These are phyloP conservation scores for Knipowitschia caucasica DNA, from an alignment of 2,797 vertebrate genomes.

Conservation along the genomic window DNA sequence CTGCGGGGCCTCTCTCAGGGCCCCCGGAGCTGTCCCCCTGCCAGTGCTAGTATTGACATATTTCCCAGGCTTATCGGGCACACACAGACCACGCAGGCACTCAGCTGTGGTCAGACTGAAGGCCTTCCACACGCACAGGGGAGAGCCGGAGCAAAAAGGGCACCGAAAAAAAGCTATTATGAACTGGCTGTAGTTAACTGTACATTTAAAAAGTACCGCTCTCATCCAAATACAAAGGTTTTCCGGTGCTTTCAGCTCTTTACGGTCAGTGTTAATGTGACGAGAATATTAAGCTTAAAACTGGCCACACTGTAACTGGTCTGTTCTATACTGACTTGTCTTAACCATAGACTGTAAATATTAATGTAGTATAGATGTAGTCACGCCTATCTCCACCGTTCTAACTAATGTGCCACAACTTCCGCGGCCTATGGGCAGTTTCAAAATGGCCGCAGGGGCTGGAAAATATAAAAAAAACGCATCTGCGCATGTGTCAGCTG, in stretches of 20 bases:
- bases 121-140: conserved; percentile 7
- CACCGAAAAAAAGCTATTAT: background rate
- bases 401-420: no score
- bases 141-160: conserved; percentile 3
- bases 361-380: no score
- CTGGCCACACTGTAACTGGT: background rate
- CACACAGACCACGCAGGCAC: conserved; percentile 35
- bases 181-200: background rate
- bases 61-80: conserved; percentile 45
- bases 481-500: no score
- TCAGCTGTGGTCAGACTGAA: conserved; percentile 29
- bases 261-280: background rate
- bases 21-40: conserved; percentile 17
- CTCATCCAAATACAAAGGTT: background rate
- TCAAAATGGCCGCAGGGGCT: no score
- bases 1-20: conserved; percentile 13
- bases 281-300: background rate
- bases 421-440: no score
- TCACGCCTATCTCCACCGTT: no score
- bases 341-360: no score
- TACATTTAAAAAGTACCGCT: background rate
- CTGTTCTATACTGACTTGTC: background rate
- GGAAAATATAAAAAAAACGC: no score
- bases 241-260: background rate
- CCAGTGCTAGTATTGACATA: conserved; percentile 32